A percentile compares a stretch with the other conserved stretches of the same genome.
phyloP scores from a whole-genome alignment of 2,888 invertebrate species.

The Hemithea aestivaria region DNA sequence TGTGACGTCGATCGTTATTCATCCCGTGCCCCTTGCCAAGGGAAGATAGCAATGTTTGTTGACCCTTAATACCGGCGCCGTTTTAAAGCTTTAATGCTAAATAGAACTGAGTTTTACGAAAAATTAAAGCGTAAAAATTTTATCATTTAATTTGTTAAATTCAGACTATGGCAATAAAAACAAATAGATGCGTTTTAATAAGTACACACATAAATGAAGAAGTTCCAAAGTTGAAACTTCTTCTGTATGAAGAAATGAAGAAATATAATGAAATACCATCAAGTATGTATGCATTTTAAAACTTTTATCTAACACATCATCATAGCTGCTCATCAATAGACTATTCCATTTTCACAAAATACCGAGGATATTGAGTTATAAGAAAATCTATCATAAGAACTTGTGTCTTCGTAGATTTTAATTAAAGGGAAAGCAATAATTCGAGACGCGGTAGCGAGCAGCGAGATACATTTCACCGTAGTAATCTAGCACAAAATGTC shows the following conservation, averaged over 20 bases:
- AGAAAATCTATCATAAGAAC: background rate
- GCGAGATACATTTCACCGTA: slow-evolving; percentile 25
- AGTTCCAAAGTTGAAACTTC: too few relatives aligned
- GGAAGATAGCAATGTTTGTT: slow-evolving; percentile 61
- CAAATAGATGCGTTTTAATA: too few relatives aligned
- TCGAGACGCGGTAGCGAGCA: slow-evolving; percentile 5
- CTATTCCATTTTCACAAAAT: background rate
- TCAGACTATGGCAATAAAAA: too few relatives aligned
- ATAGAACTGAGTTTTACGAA: slow-evolving; percentile 7
- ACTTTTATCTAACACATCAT: too few relatives aligned
- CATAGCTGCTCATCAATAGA: too few relatives aligned
- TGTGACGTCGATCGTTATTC: slow-evolving; percentile 75
- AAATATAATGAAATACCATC: too few relatives aligned
- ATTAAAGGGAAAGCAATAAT: slow-evolving; percentile 13
- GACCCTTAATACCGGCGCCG: slow-evolving; percentile 41
- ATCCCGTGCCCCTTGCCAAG: slow-evolving; percentile 58
- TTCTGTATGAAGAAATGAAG: too few relatives aligned
- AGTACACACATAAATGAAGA: too few relatives aligned
- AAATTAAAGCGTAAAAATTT: background rate
- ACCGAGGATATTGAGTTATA: background rate
- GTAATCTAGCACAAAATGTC: slow-evolving; percentile 38
- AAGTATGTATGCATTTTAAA: too few relatives aligned
- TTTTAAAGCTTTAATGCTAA: slow-evolving; percentile 29
- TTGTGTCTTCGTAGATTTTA: slow-evolving; percentile 5
- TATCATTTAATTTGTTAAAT: too few relatives aligned